Percentiles rank a stretch among this genome's conserved stretches.
Evolutionary conservation across 2,797 vertebrate genomes (phyloP).

Genomic region (Florisuga fusca): DNA sequence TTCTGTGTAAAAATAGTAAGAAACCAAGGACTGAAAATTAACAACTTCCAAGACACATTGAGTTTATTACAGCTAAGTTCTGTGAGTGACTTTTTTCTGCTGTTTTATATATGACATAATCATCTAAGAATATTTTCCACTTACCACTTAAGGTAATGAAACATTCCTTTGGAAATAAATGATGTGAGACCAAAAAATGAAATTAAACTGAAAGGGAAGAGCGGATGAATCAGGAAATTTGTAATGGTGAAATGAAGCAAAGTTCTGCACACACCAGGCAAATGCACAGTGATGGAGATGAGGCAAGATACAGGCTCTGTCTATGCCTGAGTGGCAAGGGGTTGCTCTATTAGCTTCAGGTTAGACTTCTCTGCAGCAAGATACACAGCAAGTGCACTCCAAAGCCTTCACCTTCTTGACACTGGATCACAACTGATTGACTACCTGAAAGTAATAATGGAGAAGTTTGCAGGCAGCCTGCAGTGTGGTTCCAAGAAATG

Average conservation of each 20-base stretch:
- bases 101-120: background rate
- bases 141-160: background rate
- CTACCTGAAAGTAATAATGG: background rate
- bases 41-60: background rate
- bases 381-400: background rate
- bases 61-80: background rate
- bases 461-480: background rate
- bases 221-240: background rate
- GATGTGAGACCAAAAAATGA: background rate
- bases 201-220: conserved; percentile 14
- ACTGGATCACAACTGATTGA: background rate
- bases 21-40: background rate
- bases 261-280: background rate
- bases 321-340: background rate
- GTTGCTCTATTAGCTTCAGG: background rate
- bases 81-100: background rate
- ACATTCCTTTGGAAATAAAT: background rate
- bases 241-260: background rate
- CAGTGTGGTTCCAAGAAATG: background rate
- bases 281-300: background rate
- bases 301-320: background rate
- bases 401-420: background rate
- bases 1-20: background rate
- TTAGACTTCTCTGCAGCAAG: background rate
- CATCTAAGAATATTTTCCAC: background rate